Base-by-base conservation (phyloP, 1,140 invertebrate genomes). In the Drosophila sucinea region DNA sequence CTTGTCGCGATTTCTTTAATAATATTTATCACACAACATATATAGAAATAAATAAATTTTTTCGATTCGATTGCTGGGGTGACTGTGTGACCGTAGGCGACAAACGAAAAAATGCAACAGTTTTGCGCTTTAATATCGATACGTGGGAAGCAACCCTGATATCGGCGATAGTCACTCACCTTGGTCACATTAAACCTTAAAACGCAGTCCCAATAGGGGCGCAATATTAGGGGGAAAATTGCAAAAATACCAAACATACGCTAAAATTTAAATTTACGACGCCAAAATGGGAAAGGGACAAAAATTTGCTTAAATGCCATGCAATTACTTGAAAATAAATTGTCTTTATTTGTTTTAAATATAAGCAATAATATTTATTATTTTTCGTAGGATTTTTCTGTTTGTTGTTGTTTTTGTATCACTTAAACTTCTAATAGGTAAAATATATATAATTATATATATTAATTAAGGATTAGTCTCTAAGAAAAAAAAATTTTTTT, bases 401-500 rank as follows among this genome's bases (percentile, higher is more conserved):
- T 33, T 58, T 58, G 56, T 58, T 57, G 32, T 57, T 57, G 29
- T 57, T 57, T 27, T 55, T 54, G 7, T 56, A 30, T 76, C 58
- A 51, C 73, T 77, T 77, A 77, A 60, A 77, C 40, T 27, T 77
- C 65, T 71, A 77, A 71, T 86, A 79, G 71, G 66, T 87, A 89
- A 80, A 72, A 77, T 71, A 25, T 70, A 51, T 60, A 67, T 58
- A 32, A 8, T 35, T 35, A 29, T 69, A 66, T 57, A 73, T 69
- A 77, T 67, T 71, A 79, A 70, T 86, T 87, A 87, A 76, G 80
- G 72, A 83, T 89, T 87, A 79, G 68, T 79, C 73, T 79, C 67
- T 79, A 87, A 82, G 83, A 87, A 87, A 89, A 87, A 75, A 89
- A 71, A 58, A 77, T 60, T 89, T 17, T 17, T 79, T 86, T 86